Evolutionary conservation across 2,797 vertebrate species (phyloP).

Genomic region (Mallotus villosus): DNA sequence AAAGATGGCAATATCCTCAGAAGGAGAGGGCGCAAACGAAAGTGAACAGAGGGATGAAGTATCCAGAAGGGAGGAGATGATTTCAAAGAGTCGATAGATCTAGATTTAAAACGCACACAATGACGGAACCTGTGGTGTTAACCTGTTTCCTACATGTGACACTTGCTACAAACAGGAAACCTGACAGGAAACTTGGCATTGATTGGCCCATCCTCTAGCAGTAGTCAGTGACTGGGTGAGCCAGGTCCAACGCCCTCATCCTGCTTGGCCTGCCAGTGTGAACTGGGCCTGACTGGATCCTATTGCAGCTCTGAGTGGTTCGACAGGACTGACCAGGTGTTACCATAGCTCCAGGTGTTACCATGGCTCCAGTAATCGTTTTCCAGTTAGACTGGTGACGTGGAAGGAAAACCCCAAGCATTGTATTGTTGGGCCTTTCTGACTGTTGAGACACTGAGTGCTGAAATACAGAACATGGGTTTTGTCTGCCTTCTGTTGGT

Average conservation of each 20-base stretch:
- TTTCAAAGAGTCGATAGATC: too few species aligned
- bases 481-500: neutral
- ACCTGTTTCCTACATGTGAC: too few species aligned
- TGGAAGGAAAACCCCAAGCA: too few species aligned
- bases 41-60: neutral
- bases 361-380: too few species aligned
- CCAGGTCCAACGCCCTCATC: conserved; percentile 21
- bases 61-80: neutral
- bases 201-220: conserved; percentile 14
- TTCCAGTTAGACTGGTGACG: neutral
- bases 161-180: neutral
- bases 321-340: conserved; percentile 35
- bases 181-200: conserved; percentile 23
- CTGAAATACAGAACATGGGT: neutral
- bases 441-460: neutral
- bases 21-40: conserved; percentile 29
- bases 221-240: conserved; percentile 12
- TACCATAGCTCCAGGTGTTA: neutral
- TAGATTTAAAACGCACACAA: too few species aligned
- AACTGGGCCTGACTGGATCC: neutral
- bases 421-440: neutral
- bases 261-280: conserved; percentile 26
- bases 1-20: conserved; percentile 52
- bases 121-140: neutral
- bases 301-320: conserved; percentile 17